Conservation (phyloP, 2,888 invertebrate species). For the Aporophyla lueneburgensis region DNA sequence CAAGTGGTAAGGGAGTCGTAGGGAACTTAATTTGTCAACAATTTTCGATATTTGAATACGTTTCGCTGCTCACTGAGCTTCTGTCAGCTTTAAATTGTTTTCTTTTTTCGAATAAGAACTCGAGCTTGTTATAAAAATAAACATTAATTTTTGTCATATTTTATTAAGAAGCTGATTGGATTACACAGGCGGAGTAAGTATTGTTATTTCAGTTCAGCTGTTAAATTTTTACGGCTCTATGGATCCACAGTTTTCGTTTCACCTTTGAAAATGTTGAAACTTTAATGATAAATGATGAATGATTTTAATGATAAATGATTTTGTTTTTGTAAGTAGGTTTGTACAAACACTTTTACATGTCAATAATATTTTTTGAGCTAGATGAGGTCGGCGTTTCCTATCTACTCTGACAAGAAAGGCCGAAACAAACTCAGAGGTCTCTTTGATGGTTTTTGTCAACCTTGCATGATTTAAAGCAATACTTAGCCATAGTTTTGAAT, state of each 20-base stretch:
- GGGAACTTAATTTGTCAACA: conserved; percentile 91
- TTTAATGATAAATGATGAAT: no score
- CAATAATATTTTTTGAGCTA: no score
- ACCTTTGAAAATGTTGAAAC: neutral
- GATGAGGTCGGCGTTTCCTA: no score
- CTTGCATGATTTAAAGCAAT: neutral
- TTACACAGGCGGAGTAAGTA: conserved; percentile 44
- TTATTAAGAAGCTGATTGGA: conserved; percentile 61
- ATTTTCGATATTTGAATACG: conserved; percentile 91
- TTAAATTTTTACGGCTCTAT: conserved; percentile 16
- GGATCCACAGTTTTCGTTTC: neutral
- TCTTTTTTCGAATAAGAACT: conserved; percentile 83
- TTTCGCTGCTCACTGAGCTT: conserved; percentile 89
- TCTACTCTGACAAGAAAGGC: no score
- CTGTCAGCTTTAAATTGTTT: conserved; percentile 89
- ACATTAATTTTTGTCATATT: conserved; percentile 59
- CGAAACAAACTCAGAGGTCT: no score
- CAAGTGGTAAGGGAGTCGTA: conserved; percentile 89
- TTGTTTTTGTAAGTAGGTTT: no score
- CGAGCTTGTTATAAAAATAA: conserved; percentile 71
- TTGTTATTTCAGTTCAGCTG: conserved; percentile 52
- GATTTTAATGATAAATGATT: no score
- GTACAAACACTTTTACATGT: no score
- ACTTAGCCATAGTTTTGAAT: neutral
- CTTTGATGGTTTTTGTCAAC: neutral